These are phyloP conservation scores for Ophioninae sp. DNA, from an alignment of 2,888 invertebrate genomes.

Conservation along the genomic window DNA sequence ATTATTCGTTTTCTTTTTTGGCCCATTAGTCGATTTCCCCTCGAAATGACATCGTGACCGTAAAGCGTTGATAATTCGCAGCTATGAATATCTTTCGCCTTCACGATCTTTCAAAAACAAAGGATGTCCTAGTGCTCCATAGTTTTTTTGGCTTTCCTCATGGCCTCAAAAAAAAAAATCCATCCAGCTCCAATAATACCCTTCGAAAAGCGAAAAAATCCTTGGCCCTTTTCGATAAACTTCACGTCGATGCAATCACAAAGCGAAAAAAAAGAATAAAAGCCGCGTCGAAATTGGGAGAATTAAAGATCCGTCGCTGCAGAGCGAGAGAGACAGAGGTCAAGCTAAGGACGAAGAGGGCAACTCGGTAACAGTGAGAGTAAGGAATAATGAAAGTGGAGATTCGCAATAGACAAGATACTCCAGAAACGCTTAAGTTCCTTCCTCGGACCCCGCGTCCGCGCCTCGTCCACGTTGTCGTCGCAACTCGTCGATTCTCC, in stretches of 20 bases:
- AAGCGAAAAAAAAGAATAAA: neutral
- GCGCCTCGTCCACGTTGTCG: constrained; percentile 30
- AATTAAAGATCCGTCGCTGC: neutral
- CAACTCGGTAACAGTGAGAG: constrained; percentile 25
- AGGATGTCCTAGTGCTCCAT: neutral
- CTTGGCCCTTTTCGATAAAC: neutral
- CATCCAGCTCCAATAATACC: neutral
- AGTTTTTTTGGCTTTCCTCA: neutral
- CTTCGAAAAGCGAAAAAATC: neutral
- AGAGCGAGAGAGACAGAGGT: neutral
- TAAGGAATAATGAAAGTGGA: constrained; percentile 57
- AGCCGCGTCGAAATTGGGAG: neutral
- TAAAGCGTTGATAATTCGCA: neutral
- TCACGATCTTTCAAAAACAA: constrained; percentile 13
- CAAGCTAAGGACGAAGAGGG: neutral
- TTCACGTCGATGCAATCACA: neutral
- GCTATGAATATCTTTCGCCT: constrained; percentile 1
- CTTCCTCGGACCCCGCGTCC: constrained; percentile 49
- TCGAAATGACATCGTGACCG: neutral
- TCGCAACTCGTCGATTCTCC: constrained; percentile 29
- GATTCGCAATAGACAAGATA: constrained; percentile 53
- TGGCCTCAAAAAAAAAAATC: neutral
- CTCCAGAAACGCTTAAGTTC: constrained; percentile 29
- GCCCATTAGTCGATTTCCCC: neutral
- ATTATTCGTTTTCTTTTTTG: neutral